Base-by-base conservation (phyloP, 2,888 invertebrate genomes). In the Troides oblongomaculatus region DNA sequence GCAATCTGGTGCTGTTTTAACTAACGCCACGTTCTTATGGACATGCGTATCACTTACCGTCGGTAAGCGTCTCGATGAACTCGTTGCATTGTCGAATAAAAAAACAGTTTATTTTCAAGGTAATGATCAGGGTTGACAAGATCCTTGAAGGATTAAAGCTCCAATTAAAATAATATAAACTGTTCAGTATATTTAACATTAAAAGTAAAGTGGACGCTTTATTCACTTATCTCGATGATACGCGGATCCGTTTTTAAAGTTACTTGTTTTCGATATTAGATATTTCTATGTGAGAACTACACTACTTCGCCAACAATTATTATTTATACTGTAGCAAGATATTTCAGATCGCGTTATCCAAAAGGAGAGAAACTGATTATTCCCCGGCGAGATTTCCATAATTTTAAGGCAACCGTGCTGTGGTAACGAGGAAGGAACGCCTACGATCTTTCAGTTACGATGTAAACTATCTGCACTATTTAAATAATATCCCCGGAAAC, bases 301-400 rank as follows among this genome's bases (percentile, higher is more conserved):
- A 62, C 57, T 30, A 60, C 39, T 63, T 53, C 39, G 39, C 64
- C 36, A 39, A 39, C 64, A 60, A 56, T 68, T 68, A 61, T 69
- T 36, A 68, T 68, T 68, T 59, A 68, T 68, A 39, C 62, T 39
- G 57, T 12, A 30, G 62, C 62, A 58, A 23, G 62, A 68, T 62
- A 68, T 68, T 63, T 63, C 62, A 62, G 62, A 63, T 68, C 68
- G 68, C 63, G 58, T 64, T 68, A 68, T 50, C 68, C 68, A 64
- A 63, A 68, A 59, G 43, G 63, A 68, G 68, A 36, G 63, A 63
- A 59, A 63, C 63, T 68, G 68, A 68, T 69, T 69, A 64, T 69
- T 64, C 64, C 56, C 64, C 60, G 23, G 56, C n/a, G 56, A 61
- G 56, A 64, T 69, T 64, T 69, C 64, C 69, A 61, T 69, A 64